These are phyloP conservation scores for Strigamia transsilvanica DNA, from an alignment of 2,888 invertebrate species.

Conservation along the genomic window DNA sequence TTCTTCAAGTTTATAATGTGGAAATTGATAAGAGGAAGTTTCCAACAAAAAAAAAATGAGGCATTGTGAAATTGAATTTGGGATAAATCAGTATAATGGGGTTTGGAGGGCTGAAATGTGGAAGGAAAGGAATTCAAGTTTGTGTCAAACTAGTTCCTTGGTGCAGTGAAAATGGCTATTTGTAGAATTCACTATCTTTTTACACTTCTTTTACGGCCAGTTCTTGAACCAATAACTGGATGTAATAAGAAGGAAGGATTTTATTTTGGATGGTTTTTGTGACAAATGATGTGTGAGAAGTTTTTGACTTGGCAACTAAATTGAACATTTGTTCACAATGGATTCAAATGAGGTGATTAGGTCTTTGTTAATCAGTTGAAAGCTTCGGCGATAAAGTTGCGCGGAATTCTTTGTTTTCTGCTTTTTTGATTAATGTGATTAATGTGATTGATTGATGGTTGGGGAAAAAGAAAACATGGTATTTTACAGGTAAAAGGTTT, in stretches of 20 bases:
- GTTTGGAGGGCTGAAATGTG: background rate
- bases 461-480: too few species aligned
- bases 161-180: background rate
- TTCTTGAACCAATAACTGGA: slow-evolving; percentile 40
- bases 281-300: slow-evolving; percentile 33
- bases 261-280: background rate
- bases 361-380: slow-evolving; percentile 24
- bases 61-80: background rate
- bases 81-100: slow-evolving; percentile 28
- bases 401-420: background rate
- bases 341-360: slow-evolving; percentile 43
- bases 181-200: slow-evolving; percentile 44
- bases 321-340: slow-evolving; percentile 11
- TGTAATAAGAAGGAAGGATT: slow-evolving; percentile 48
- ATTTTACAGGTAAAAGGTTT: too few species aligned
- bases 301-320: slow-evolving; percentile 31
- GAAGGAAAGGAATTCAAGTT: slow-evolving; percentile 20
- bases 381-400: background rate
- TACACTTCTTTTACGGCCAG: slow-evolving; percentile 47
- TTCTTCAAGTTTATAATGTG: too few species aligned
- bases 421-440: background rate
- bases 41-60: background rate
- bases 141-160: slow-evolving; percentile 35
- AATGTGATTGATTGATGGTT: too few species aligned
- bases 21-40: background rate